Conservation (phyloP, 2,888 invertebrate genomes). For the Thecophora atra region DNA sequence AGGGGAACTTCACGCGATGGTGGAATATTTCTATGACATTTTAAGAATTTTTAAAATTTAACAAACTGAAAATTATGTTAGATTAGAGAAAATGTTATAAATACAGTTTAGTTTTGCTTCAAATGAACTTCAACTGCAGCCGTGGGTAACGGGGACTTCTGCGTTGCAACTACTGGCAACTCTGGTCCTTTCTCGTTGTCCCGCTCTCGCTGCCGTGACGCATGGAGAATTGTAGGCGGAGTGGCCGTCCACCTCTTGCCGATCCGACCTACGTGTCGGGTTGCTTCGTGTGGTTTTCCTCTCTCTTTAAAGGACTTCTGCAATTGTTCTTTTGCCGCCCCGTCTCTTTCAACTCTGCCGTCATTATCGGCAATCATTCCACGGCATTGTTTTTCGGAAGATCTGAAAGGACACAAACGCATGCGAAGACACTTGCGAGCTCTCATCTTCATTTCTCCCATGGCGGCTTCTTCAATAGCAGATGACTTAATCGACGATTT, state of each 20-base stretch:
- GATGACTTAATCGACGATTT: constrained; percentile 19
- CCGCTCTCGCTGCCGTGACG: constrained; percentile 41
- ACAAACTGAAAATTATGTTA: too few relatives aligned
- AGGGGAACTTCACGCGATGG: too few relatives aligned
- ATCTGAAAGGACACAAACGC: constrained; percentile 14
- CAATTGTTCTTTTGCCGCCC: constrained; percentile 46
- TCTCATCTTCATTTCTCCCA: not conserved
- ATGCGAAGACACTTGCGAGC: constrained; percentile 11
- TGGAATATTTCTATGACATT: too few relatives aligned
- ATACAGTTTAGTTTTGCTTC: too few relatives aligned
- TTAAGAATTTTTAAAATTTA: too few relatives aligned
- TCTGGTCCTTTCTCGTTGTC: too few relatives aligned
- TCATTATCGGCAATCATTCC: constrained; percentile 60
- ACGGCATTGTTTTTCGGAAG: constrained; percentile 49
- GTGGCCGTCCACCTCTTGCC: not conserved
- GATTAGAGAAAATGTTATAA: too few relatives aligned
- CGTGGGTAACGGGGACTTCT: too few relatives aligned
- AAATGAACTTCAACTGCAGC: too few relatives aligned
- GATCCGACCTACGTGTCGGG: constrained; percentile 17
- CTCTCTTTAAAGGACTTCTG: constrained; percentile 29
- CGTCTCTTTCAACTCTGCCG: constrained; percentile 57
- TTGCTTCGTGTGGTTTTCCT: constrained; percentile 18
- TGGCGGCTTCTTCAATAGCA: constrained; percentile 19
- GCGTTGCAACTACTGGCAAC: too few relatives aligned
- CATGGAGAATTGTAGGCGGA: constrained; percentile 31